Percentiles rank a stretch among this genome's conserved stretches.
phyloP scores from a whole-genome alignment of 2,113 vertebrate species.

The Gnathonemus echidnorhynchus region DNA sequence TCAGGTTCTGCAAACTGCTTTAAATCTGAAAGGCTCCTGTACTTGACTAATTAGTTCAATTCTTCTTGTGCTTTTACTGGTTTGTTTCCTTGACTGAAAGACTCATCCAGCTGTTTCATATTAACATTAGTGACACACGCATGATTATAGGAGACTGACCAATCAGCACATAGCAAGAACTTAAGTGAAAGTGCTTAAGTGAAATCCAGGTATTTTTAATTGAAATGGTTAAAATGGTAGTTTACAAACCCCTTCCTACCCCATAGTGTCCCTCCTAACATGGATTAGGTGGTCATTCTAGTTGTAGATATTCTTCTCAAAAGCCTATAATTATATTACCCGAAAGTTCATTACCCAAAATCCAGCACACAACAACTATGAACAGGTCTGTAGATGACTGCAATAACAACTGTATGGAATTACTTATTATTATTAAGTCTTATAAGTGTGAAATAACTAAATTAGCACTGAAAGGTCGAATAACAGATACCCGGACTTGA shows the following conservation, averaged over 20 bases:
- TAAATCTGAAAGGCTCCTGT: neutral
- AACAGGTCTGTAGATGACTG: neutral
- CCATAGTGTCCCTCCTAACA: neutral
- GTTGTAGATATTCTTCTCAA: neutral
- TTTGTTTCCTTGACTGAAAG: too few relatives aligned
- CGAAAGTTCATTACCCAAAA: neutral
- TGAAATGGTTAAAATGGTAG: neutral
- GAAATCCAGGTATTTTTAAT: neutral
- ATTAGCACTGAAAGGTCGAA: neutral
- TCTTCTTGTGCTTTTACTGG: too few relatives aligned
- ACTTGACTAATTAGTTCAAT: neutral
- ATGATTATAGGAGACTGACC: too few relatives aligned
- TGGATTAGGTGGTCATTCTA: neutral
- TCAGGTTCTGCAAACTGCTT: neutral
- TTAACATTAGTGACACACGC: too few relatives aligned
- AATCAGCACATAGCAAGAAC: too few relatives aligned
- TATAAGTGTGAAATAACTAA: neutral
- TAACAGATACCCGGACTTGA: neutral
- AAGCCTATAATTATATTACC: neutral
- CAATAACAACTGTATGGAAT: neutral
- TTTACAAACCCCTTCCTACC: neutral
- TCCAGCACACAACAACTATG: neutral
- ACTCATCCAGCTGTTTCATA: too few relatives aligned
- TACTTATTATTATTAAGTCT: neutral
- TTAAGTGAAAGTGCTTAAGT: too few relatives aligned